Evolutionary conservation across 53 echinoderm and acorn worm genomes (phyloP).

Genomic region (Holothuria scabra): DNA sequence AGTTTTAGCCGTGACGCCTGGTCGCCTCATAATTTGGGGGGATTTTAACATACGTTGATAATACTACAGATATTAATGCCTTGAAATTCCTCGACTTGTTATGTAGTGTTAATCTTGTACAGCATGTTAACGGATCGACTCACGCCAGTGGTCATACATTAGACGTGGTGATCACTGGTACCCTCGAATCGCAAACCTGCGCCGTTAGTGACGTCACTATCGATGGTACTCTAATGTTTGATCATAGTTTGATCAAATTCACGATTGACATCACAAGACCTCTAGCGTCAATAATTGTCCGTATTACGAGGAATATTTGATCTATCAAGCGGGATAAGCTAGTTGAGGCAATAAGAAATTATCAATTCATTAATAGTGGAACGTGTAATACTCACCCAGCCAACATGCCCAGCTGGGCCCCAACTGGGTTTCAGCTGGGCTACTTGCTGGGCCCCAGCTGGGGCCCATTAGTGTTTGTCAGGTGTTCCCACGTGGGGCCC

Average conservation of each 20-base stretch:
- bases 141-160: constrained; percentile 21
- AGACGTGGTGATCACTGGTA: not conserved
- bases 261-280: constrained; percentile 14
- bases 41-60: constrained; percentile 16
- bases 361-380: not conserved
- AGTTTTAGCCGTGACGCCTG: not conserved
- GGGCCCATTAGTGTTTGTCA: too few species aligned
- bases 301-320: not conserved
- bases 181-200: not conserved
- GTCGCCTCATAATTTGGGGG: constrained; percentile 21
- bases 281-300: not conserved
- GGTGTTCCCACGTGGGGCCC: too few species aligned
- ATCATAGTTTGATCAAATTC: not conserved
- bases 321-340: constrained; percentile 14
- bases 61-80: not conserved
- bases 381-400: not conserved
- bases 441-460: too few species aligned
- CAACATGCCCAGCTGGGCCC: too few species aligned
- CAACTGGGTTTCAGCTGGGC: too few species aligned
- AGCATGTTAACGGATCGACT: not conserved
- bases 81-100: constrained; percentile 2
- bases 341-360: not conserved
- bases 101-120: not conserved
- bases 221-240: not conserved
- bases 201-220: constrained; percentile 7